Base-by-base conservation (phyloP, 2,888 invertebrate species). In the Branchipolynoe longqiensis region DNA sequence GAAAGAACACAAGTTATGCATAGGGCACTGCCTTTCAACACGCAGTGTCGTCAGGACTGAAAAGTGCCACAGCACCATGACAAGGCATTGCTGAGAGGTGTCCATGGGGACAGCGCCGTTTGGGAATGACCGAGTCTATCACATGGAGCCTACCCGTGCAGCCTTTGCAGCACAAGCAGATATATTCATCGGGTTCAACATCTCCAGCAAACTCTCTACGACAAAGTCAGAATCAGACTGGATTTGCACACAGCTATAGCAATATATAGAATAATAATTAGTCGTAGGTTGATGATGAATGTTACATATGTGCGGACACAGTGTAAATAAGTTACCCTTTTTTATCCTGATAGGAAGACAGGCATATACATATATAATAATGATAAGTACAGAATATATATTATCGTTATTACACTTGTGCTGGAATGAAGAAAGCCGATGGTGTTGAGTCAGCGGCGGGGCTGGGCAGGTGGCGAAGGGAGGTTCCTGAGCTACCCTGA, bases 41-140 rank as follows among this genome's bases (percentile, higher is more conserved):
- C 8, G 54, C 0, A 25, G 78, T 54, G 31, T 31, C 48, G 0
- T 8, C 54, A 28, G 78, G 78, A 25, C 48, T 14, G 41, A 48
- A 48, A 22, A 28, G 78, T 41, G 78, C 78, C 78, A 41, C 78
- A 78, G 78, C 78, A 78, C 78, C 78, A 48, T 78, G 78, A 78
- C 78, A 78, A 78, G 78, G 78, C 78, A 78, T 78, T 78, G 78
- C 78, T 41, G 78, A 48, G 78, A 4, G 78, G 6, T 25, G 31
- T 41, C 78, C 31, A n/a, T 22, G 48, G 25, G 78, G 25, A 78
- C 78, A 78, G 38, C 73, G 18, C 78, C 78, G 28, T 78, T 36
- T 78, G 78, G 78, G 78, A 78, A 78, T 78, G 78, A 78, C 78
- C 78, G 48, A 78, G 78, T 78, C 78, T 78, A 78, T 78, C 78